A percentile compares a stretch with the other conserved stretches of the same genome.
These are phyloP conservation scores for Pipistrellus pipistrellus DNA, from an alignment of 2,797 vertebrate species.

Conservation along the genomic window DNA sequence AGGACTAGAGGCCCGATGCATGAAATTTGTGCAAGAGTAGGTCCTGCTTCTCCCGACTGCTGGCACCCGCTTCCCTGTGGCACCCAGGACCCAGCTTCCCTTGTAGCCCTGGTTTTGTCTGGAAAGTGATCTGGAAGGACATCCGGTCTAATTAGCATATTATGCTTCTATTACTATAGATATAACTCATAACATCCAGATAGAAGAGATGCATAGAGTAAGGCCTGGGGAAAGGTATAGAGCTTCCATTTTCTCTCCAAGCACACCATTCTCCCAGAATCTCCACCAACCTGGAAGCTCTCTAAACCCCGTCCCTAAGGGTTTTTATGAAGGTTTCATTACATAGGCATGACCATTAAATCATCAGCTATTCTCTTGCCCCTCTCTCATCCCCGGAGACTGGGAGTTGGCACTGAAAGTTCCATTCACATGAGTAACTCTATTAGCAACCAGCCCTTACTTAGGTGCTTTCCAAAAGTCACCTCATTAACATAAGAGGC, in stretches of 20 bases:
- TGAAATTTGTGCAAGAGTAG: no score
- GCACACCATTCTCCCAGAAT: no score
- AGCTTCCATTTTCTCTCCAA: background rate
- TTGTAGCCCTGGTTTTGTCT: no score
- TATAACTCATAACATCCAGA: background rate
- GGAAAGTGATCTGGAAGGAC: no score
- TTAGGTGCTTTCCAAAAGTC: background rate
- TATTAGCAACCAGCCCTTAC: background rate
- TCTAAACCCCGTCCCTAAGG: background rate
- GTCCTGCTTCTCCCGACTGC: no score
- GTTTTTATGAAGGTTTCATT: background rate
- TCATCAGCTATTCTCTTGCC: background rate
- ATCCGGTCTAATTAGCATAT: no score
- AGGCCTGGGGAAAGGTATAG: accelerated
- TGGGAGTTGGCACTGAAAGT: background rate
- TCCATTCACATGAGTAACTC: background rate
- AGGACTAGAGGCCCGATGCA: background rate
- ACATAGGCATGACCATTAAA: background rate
- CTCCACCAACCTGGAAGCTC: background rate
- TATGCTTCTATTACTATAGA: no score
- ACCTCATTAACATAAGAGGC: background rate
- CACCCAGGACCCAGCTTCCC: no score
- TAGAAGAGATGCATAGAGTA: background rate
- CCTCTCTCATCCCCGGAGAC: background rate
- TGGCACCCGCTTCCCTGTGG: no score